phyloP scores from a whole-genome alignment of 2,113 vertebrate genomes.

The Ochotona princeps region DNA sequence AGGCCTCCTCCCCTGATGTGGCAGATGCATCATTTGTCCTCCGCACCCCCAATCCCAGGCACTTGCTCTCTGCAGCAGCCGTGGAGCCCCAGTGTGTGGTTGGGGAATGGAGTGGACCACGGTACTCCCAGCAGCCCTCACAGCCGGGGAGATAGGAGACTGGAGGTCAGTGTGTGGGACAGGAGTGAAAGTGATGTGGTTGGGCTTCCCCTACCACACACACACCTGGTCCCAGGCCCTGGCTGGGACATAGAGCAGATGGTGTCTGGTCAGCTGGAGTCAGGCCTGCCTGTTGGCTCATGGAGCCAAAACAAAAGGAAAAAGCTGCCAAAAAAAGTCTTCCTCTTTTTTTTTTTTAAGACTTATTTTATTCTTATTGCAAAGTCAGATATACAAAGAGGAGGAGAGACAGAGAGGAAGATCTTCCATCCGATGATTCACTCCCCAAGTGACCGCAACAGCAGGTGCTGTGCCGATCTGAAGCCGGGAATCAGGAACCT shows the following conservation, averaged over 20 bases:
- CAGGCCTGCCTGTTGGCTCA: neutral
- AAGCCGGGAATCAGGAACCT: too few species aligned
- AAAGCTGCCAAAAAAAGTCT: neutral
- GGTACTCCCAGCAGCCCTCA: neutral
- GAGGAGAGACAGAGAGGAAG: too few species aligned
- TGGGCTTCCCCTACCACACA: neutral
- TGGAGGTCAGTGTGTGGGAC: neutral
- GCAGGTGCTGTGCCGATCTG: too few species aligned
- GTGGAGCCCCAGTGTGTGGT: neutral
- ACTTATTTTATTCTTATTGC: too few species aligned
- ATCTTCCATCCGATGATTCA: too few species aligned
- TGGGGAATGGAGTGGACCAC: too few species aligned
- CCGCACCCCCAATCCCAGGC: too few species aligned
- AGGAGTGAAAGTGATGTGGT: accelerated
- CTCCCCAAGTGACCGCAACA: too few species aligned
- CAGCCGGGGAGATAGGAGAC: neutral
- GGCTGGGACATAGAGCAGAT: neutral
- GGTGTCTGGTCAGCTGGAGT: too few species aligned
- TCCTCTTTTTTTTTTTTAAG: too few species aligned
- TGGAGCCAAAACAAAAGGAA: neutral
- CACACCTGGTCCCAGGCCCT: neutral
- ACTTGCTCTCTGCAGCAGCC: neutral
- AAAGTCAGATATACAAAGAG: too few species aligned
- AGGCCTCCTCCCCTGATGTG: accelerated
- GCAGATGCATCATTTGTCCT: neutral